Evolutionary conservation across 2,797 vertebrate genomes (phyloP).

Genomic region (Helostoma temminkii): DNA sequence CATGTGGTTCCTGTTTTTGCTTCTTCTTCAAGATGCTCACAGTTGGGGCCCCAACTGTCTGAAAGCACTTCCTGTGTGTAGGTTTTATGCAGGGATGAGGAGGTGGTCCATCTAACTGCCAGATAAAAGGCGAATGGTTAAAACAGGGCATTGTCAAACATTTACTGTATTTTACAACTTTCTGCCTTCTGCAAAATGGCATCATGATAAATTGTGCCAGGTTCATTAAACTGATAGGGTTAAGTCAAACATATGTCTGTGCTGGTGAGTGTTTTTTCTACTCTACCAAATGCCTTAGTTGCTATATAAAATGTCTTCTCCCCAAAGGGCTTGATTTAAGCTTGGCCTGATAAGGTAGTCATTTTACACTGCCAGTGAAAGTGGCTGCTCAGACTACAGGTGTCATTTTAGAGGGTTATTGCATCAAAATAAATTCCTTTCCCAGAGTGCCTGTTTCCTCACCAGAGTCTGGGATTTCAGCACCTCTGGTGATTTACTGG

Average conservation of each 20-base stretch:
- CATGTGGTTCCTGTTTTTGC: constrained; percentile 77
- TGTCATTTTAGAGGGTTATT: constrained; percentile 69
- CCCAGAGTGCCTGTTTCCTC: constrained; percentile 81
- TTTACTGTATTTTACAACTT: constrained; percentile 21
- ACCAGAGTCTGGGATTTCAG: constrained; percentile 77
- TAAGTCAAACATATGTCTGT: background rate
- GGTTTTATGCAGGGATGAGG: constrained; percentile 46
- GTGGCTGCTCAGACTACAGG: constrained; percentile 55
- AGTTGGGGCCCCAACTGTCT: constrained; percentile 55
- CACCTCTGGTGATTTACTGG: constrained; percentile 77
- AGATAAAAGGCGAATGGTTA: constrained; percentile 32
- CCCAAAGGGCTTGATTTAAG: constrained; percentile 21
- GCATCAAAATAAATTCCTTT: constrained; percentile 80
- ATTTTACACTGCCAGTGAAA: constrained; percentile 45
- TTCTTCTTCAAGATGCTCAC: constrained; percentile 58
- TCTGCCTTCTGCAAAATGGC: constrained; percentile 42
- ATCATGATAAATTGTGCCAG: constrained; percentile 30
- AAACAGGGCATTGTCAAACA: constrained; percentile 37
- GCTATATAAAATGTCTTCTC: constrained; percentile 11
- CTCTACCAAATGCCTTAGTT: constrained; percentile 6
- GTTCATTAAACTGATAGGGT: constrained; percentile 16
- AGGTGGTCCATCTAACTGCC: constrained; percentile 36
- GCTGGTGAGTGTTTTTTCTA: constrained; percentile 20
- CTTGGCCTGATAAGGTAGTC: constrained; percentile 15
- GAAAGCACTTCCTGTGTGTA: constrained; percentile 59